Evolutionary conservation across 2,113 vertebrate species (phyloP).

Genomic region (Pantherophis guttatus): DNA sequence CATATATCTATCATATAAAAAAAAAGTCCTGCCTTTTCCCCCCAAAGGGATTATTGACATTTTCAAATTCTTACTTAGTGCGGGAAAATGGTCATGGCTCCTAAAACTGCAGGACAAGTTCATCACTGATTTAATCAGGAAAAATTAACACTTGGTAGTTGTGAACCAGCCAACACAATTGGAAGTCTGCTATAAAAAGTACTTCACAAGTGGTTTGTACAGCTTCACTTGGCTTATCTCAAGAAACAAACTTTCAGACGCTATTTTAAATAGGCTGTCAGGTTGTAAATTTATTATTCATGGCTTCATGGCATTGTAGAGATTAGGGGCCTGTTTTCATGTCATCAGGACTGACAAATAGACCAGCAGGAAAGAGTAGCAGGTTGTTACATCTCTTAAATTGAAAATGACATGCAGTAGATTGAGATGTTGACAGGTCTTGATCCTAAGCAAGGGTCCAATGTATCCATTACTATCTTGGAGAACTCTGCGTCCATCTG

Average conservation of each 20-base stretch:
- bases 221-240: background rate
- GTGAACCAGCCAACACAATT: background rate
- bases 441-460: background rate
- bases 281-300: background rate
- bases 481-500: background rate
- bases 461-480: background rate
- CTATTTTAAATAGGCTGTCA: background rate
- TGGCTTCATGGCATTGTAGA: background rate
- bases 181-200: background rate
- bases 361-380: background rate
- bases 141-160: background rate
- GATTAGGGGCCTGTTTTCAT: background rate
- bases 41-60: background rate
- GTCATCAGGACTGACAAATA: conserved; percentile 12
- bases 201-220: background rate
- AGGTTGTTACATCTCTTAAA: background rate
- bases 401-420: background rate
- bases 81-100: background rate
- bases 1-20: background rate
- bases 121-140: background rate
- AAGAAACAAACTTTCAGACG: background rate
- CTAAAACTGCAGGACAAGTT: background rate
- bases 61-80: background rate
- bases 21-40: background rate
- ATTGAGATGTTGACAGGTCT: background rate